Conservation (phyloP, 2,797 vertebrate genomes). For the Sebastes melanostomus region DNA sequence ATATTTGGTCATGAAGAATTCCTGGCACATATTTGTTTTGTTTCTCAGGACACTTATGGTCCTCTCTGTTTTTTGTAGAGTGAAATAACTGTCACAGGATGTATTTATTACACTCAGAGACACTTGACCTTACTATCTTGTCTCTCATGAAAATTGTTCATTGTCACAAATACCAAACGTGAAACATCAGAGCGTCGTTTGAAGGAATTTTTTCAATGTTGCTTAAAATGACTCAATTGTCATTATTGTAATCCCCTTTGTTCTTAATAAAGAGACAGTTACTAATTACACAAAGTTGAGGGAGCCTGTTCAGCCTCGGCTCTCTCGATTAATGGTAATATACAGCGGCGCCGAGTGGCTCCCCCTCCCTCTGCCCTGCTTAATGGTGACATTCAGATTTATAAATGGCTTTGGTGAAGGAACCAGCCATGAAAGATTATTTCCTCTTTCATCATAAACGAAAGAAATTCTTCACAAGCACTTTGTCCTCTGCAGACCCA, state of each 20-base stretch:
- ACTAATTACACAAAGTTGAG: conserved; percentile 75
- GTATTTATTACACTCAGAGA: conserved; percentile 39
- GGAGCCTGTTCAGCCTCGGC: conserved; percentile 60
- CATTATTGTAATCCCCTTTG: conserved; percentile 47
- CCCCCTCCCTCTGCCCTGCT: conserved; percentile 59
- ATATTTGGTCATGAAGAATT: conserved; percentile 77
- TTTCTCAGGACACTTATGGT: conserved; percentile 64
- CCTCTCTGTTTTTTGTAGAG: conserved; percentile 55
- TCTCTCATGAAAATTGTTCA: conserved; percentile 38
- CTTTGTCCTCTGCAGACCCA: conserved; percentile 83
- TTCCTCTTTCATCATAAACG: conserved; percentile 80
- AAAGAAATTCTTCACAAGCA: conserved; percentile 79
- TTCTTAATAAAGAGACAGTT: conserved; percentile 66
- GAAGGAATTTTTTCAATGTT: conserved; percentile 30
- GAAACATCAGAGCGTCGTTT: conserved; percentile 36
- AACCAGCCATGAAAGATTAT: conserved; percentile 79
- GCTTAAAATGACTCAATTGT: conserved; percentile 47
- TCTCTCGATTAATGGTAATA: conserved; percentile 72
- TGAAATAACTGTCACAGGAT: conserved; percentile 49
- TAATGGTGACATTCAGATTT: conserved; percentile 79
- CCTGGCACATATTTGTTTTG: conserved; percentile 53
- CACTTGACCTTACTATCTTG: conserved; percentile 41
- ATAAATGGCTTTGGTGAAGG: conserved; percentile 80
- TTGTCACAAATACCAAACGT: conserved; percentile 37
- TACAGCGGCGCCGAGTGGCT: conserved; percentile 47